phyloP scores from a whole-genome alignment of 2,113 vertebrate species.

The Gobiocypris rarus region DNA sequence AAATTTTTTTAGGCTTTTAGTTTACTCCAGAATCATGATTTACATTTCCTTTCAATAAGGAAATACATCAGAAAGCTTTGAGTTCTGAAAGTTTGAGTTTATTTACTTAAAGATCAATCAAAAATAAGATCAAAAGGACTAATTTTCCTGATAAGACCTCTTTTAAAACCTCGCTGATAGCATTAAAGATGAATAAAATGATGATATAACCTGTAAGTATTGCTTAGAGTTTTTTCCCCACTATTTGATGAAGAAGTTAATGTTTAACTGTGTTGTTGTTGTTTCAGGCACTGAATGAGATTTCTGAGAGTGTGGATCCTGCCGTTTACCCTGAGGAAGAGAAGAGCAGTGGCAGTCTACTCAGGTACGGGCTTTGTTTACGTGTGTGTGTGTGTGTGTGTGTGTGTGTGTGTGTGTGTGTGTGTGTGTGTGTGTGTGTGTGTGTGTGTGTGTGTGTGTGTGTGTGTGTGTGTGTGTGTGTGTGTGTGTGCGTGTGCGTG shows the following conservation, averaged over 20 bases:
- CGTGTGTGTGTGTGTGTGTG: background rate
- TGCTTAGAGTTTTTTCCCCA: background rate
- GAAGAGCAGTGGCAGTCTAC: slow-evolving; percentile 86
- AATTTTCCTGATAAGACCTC: background rate
- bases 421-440: too few relatives aligned
- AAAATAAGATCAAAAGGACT: too few relatives aligned
- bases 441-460: too few relatives aligned
- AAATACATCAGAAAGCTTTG: background rate
- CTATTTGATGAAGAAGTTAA: background rate
- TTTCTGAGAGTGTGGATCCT: slow-evolving; percentile 67
- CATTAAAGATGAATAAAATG: background rate
- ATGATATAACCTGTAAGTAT: background rate
- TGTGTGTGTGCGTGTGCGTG: background rate
- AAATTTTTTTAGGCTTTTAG: background rate
- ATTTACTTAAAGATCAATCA: background rate
- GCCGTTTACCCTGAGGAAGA: slow-evolving; percentile 84
- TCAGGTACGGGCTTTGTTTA: slow-evolving; percentile 78
- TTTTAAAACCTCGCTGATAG: background rate
- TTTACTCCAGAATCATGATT: too few relatives aligned
- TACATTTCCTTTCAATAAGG: too few relatives aligned
- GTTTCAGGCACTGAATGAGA: slow-evolving; percentile 77
- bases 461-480: slow-evolving; percentile 21
- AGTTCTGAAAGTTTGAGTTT: background rate
- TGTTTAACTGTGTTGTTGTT: slow-evolving; percentile 22
- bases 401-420: background rate